A percentile compares a stretch with the other conserved stretches of the same genome.
Conservation (phyloP, 2,797 vertebrate genomes). For the Macropus fuliginosus region DNA sequence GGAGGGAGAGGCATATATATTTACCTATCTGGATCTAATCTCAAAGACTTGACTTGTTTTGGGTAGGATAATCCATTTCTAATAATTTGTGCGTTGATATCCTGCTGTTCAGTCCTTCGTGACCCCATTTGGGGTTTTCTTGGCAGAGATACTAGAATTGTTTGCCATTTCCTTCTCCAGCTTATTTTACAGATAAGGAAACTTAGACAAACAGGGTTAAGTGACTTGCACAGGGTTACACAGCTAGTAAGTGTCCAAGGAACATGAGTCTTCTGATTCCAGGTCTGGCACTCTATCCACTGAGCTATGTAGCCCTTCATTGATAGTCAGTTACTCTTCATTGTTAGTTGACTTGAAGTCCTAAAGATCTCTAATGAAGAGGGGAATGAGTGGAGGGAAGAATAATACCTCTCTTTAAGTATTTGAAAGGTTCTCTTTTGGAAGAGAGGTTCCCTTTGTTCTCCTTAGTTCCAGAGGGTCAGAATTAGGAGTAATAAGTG, state of each 20-base stretch:
- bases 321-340: conserved; percentile 10
- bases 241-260: background rate
- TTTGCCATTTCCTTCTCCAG: background rate
- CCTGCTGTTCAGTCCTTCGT: background rate
- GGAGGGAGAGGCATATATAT: background rate
- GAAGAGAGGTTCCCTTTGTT: background rate
- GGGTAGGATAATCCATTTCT: conserved; percentile 44
- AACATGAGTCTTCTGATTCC: background rate
- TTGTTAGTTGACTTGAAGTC: conserved; percentile 40
- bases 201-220: background rate
- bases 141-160: background rate
- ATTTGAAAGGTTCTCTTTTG: background rate
- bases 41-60: background rate
- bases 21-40: conserved; percentile 10
- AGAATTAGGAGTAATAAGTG: background rate
- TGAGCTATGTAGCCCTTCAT: background rate
- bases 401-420: background rate
- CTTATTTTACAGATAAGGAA: background rate
- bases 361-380: conserved; percentile 36
- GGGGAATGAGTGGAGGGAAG: background rate
- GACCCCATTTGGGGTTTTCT: background rate
- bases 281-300: background rate
- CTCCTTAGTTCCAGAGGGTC: background rate
- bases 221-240: background rate
- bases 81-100: conserved; percentile 9